Base-by-base conservation (phyloP, 2,113 vertebrate species). In the Anhinga anhinga region DNA sequence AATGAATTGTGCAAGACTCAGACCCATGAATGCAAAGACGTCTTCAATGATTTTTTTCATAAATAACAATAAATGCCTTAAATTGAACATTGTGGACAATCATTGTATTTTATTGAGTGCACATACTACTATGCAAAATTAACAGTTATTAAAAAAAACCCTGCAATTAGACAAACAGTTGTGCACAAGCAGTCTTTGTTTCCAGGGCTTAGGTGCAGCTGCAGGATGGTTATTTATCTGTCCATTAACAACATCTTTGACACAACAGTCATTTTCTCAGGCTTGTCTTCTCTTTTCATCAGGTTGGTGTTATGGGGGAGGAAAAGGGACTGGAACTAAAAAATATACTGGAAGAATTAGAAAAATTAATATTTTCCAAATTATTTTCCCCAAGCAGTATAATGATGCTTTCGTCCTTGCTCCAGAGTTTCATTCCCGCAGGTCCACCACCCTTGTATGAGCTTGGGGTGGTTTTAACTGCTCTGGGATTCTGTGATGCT, bases 1-100 rank as follows among this genome's bases (percentile, higher is more conserved):
- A 96, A 96, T 96, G 96, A 96, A 77, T 94, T 80, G 74, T 77
- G 49, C 58, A 80, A 95, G 74, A 82, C 44, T 88, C 49, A 86
- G 58, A 77, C 9, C 70, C 18, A 61, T 15, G 74, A 89, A 84
- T 72, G 58, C 36, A 91, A 94, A 96, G 74, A 70, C 5, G n/a
- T 66, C 49, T 66, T 88, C 87, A 90, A 32, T 13, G 18, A 81
- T 52, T 61, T 84, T 84, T 82, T 77, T 90, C 52, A 85, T 76
- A 93, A 93, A 88, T 91, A 85, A 86, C 62, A 79, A 77, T 78
- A 86, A 92, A 88, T 82, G 62, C 23, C 76, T 34, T 72, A 90
- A 91, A 72, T 5, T 82, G 36, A 72, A 88, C 19, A 59, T 22
- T 53, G 23, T 56, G n/a, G 49, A 56, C n/a, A 85, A 62, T 79